Evolutionary conservation across 2,113 vertebrate genomes (phyloP).

Genomic region (Dryoscopus gambensis): DNA sequence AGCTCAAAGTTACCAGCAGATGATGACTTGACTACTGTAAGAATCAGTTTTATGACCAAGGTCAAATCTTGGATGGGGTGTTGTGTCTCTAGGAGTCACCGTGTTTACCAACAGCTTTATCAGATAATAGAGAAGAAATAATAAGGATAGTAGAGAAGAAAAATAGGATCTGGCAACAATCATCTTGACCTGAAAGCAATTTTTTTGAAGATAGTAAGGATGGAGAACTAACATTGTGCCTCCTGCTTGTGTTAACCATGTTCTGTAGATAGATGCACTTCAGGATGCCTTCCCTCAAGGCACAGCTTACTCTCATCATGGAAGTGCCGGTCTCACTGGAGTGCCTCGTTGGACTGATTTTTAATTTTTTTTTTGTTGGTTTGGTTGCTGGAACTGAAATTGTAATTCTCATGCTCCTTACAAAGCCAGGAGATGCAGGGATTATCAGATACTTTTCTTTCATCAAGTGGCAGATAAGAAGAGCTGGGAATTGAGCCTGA

Average conservation of each 20-base stretch:
- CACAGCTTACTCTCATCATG: not conserved
- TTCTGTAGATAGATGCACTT: not conserved
- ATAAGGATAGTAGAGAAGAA: not conserved
- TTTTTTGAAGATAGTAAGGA: not conserved
- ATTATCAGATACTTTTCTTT: not conserved
- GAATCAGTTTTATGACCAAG: not conserved
- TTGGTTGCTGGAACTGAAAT: not conserved
- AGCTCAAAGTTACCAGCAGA: not conserved
- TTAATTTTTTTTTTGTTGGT: not conserved
- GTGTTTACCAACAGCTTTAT: not conserved
- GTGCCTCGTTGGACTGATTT: not conserved
- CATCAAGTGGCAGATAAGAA: not conserved
- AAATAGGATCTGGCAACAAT: not conserved
- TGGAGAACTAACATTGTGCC: fast-evolving
- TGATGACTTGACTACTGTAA: not conserved
- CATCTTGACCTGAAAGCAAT: not conserved
- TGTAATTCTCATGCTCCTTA: not conserved
- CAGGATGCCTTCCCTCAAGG: not conserved
- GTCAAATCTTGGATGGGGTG: not conserved
- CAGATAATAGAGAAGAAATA: not conserved
- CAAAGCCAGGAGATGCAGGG: not conserved
- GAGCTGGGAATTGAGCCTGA: not conserved
- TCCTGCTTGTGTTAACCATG: not conserved
- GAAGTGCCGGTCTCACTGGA: not conserved
- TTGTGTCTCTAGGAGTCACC: not conserved